Conservation (phyloP, 1,140 invertebrate species). For the Drosophila kohkoa region DNA sequence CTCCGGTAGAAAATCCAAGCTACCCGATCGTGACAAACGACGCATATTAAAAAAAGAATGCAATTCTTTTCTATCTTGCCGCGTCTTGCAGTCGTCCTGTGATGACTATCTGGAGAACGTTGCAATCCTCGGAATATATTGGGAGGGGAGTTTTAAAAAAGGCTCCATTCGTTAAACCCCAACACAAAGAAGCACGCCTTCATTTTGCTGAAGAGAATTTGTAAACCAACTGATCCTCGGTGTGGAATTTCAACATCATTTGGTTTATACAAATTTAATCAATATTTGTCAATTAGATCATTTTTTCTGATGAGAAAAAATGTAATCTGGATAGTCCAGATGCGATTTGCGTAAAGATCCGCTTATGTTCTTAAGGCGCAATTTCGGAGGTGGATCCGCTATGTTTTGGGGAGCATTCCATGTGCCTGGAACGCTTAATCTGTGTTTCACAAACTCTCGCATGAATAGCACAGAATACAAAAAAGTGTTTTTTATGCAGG, state of each 20-base stretch:
- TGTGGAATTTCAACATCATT: not conserved
- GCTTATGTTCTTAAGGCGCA: not conserved
- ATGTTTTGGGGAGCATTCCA: not conserved
- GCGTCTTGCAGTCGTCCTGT: not conserved
- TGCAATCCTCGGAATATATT: not conserved
- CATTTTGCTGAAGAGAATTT: not conserved
- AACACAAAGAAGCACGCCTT: not conserved
- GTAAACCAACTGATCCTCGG: not conserved
- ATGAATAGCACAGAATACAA: no score
- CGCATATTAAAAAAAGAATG: not conserved
- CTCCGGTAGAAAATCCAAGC: no score
- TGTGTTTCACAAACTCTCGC: no score
- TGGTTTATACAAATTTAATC: not conserved
- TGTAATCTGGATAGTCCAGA: not conserved
- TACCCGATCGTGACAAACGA: no score
- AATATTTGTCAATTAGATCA: not conserved
- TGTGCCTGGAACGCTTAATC: not conserved
- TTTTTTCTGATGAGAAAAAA: not conserved
- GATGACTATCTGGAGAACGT: not conserved
- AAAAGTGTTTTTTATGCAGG: constrained; percentile 2
- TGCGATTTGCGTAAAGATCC: not conserved
- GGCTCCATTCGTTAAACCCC: not conserved
- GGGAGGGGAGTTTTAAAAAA: not conserved
- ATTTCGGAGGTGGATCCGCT: not conserved
- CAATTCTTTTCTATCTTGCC: not conserved